Percentiles rank a stretch among this genome's conserved stretches.
phyloP scores from a whole-genome alignment of 2,888 invertebrate genomes.

The Ormyrus rosae region DNA sequence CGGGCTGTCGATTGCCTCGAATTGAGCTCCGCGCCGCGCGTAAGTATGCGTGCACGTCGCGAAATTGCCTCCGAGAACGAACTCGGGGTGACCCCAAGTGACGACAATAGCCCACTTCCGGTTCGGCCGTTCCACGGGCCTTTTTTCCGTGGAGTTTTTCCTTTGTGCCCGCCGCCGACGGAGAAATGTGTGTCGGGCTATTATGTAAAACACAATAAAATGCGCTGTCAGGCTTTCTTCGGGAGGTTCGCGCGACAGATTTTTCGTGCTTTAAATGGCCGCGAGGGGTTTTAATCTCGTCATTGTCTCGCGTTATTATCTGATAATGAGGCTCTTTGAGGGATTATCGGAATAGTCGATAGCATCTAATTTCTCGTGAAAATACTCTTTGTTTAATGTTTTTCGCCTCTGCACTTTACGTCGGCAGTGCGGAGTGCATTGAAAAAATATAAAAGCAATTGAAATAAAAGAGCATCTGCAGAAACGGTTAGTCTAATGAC shows the following conservation, averaged over 20 bases:
- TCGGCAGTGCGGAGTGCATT: not conserved
- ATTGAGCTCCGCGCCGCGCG: slow-evolving; percentile 36
- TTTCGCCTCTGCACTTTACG: not conserved
- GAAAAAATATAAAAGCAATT: not conserved
- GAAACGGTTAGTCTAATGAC: not conserved
- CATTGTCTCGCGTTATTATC: too few relatives aligned
- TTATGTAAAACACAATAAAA: too few relatives aligned
- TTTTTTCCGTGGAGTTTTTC: not conserved
- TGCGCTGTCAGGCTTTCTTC: too few relatives aligned
- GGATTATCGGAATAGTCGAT: too few relatives aligned
- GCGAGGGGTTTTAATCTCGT: too few relatives aligned
- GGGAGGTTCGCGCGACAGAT: not conserved
- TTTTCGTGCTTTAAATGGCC: not conserved
- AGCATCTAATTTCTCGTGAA: too few relatives aligned
- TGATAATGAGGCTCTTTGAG: too few relatives aligned
- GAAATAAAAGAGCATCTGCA: slow-evolving; percentile 20
- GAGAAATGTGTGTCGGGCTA: too few relatives aligned
- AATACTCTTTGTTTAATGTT: not conserved
- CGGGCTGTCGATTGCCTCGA: slow-evolving; percentile 43
- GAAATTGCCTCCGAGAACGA: slow-evolving; percentile 44
- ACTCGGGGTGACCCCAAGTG: slow-evolving; percentile 44
- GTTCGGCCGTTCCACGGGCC: slow-evolving; percentile 22
- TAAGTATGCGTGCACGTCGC: not conserved
- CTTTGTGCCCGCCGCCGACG: too few relatives aligned
- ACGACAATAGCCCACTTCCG: slow-evolving; percentile 55